Conservation (phyloP, 92 coral and sea anemone species). For the Paramuricea clavata region DNA sequence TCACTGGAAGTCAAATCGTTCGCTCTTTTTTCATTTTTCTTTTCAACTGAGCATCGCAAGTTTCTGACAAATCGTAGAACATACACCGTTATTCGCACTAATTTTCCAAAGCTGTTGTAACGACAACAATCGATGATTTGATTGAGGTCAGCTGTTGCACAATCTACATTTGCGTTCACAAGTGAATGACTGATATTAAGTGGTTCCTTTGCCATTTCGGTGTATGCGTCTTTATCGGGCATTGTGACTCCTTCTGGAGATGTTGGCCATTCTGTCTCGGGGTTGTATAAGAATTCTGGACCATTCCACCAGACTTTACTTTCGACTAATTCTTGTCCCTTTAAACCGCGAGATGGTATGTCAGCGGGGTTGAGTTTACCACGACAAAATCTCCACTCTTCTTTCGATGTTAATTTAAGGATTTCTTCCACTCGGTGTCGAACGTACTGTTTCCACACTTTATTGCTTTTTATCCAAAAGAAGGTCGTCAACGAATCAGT, state of each 20-base stretch:
- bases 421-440: background rate
- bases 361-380: no score
- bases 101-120: no score
- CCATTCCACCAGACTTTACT: background rate
- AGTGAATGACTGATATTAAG: background rate
- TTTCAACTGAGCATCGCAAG: no score
- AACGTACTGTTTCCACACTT: background rate
- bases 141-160: no score
- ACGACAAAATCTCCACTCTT: slow-evolving; percentile 2
- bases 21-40: no score
- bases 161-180: background rate
- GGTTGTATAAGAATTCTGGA: background rate
- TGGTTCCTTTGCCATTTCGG: background rate
- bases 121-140: no score
- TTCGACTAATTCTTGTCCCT: background rate
- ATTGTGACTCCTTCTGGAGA: background rate
- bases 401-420: background rate
- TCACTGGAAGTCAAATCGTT: background rate
- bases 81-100: no score
- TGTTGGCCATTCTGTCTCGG: background rate
- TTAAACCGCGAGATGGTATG: background rate
- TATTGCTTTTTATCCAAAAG: background rate
- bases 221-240: background rate
- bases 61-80: no score
- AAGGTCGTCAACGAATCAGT: background rate